Percentiles rank a stretch among this genome's conserved stretches.
These are phyloP conservation scores for Lathamus discolor DNA, from an alignment of 2,113 vertebrate genomes.

Conservation along the genomic window DNA sequence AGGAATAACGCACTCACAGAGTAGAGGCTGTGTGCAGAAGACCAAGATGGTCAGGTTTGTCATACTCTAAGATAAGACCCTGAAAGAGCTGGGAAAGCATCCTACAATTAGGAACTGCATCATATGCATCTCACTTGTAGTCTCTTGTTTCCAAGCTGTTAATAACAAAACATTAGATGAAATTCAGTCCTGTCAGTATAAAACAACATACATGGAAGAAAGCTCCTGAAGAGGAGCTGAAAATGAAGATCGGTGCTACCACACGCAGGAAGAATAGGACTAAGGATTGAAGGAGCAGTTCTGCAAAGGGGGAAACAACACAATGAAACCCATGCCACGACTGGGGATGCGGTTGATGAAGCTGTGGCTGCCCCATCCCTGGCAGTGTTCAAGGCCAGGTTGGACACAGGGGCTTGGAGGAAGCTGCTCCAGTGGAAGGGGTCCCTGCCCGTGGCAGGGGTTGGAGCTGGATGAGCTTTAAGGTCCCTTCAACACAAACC, in stretches of 20 bases:
- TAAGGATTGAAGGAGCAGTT: not conserved
- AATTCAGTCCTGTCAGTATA: not conserved
- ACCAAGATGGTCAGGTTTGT: not conserved
- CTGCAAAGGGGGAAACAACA: not conserved
- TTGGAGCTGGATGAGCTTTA: not conserved
- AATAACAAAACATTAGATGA: not conserved
- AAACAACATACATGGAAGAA: not conserved
- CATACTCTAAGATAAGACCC: not conserved
- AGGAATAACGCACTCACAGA: not conserved
- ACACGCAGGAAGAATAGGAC: fast-evolving
- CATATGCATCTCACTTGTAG: not conserved
- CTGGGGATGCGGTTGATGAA: not conserved
- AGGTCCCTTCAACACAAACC: not conserved
- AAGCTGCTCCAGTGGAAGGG: not conserved
- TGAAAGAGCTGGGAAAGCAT: not conserved
- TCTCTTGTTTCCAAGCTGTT: not conserved
- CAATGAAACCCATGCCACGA: not conserved
- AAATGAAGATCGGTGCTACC: not conserved
- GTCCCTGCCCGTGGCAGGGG: not conserved
- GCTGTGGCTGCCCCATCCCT: not conserved
- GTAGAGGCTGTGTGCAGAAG: not conserved
- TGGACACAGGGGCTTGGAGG: not conserved
- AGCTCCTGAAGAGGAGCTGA: not conserved
- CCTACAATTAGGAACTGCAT: not conserved
- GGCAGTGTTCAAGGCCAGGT: not conserved